A percentile compares a stretch with the other conserved stretches of the same genome.
phyloP scores from a whole-genome alignment of 2,888 invertebrate species.

The Arrhopalites spinosus region DNA sequence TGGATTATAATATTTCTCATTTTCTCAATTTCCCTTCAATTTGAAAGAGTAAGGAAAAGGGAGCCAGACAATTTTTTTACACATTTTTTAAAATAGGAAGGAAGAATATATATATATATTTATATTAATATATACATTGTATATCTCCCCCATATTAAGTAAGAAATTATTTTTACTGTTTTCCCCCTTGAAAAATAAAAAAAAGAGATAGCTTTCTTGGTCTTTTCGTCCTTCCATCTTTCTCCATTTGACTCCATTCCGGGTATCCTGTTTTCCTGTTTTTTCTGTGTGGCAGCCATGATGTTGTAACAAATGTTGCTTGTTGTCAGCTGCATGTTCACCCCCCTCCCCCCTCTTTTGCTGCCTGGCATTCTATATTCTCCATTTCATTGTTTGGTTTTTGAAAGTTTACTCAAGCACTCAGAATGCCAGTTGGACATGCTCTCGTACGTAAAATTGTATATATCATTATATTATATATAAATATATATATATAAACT shows the following conservation, averaged over 20 bases:
- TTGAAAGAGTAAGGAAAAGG: no score
- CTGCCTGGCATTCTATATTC: conserved; percentile 38
- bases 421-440: conserved; percentile 40
- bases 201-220: conserved; percentile 27
- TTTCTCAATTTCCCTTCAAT: no score
- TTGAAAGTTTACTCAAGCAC: neutral
- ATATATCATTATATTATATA: conserved; percentile 28
- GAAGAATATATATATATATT: neutral
- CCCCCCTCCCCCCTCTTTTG: neutral
- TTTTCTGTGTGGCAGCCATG: conserved; percentile 44
- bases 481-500: conserved; percentile 18
- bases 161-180: neutral
- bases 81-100: no score
- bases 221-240: conserved; percentile 37
- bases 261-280: conserved; percentile 30
- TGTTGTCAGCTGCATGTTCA: conserved; percentile 47
- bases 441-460: conserved; percentile 27
- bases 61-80: no score
- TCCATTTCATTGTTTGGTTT: neutral
- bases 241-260: conserved; percentile 30
- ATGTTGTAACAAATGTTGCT: conserved; percentile 44
- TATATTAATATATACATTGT: neutral
- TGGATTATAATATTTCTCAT: no score
- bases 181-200: neutral
- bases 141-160: neutral